phyloP scores from a whole-genome alignment of 2,113 vertebrate genomes.

The Pomatostomus ruficeps region DNA sequence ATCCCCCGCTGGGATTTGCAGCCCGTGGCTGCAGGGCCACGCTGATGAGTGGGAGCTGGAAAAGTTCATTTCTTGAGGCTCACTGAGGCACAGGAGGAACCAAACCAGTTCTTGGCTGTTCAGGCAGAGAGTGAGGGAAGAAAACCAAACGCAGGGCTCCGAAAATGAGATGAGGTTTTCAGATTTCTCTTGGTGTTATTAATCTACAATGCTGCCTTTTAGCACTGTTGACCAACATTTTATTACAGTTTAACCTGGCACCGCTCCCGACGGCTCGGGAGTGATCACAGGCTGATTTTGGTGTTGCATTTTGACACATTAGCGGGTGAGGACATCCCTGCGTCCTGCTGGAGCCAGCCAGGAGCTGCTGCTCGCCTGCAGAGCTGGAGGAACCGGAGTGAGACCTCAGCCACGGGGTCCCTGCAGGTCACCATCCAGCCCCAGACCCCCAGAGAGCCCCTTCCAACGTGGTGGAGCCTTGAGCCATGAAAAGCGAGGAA shows the following conservation, averaged over 20 bases:
- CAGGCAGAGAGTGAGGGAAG: background rate
- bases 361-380: background rate
- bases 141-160: fast-evolving
- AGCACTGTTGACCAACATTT: background rate
- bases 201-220: background rate
- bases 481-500: background rate
- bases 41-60: background rate
- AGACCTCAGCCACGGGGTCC: background rate
- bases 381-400: background rate
- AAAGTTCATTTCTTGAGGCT: background rate
- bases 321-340: background rate
- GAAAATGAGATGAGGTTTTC: background rate
- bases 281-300: background rate
- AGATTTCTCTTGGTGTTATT: background rate
- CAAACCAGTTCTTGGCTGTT: slow-evolving; percentile 38
- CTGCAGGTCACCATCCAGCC: background rate
- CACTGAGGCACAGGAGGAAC: background rate
- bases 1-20: background rate
- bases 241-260: background rate
- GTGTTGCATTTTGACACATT: background rate
- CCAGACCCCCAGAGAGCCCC: background rate
- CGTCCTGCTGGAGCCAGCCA: background rate
- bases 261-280: background rate
- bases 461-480: background rate
- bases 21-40: background rate